Percentiles rank a stretch among this genome's conserved stretches.
These are phyloP conservation scores for Chymomyza fuscimana DNA, from an alignment of 2,888 invertebrate genomes.

Conservation along the genomic window DNA sequence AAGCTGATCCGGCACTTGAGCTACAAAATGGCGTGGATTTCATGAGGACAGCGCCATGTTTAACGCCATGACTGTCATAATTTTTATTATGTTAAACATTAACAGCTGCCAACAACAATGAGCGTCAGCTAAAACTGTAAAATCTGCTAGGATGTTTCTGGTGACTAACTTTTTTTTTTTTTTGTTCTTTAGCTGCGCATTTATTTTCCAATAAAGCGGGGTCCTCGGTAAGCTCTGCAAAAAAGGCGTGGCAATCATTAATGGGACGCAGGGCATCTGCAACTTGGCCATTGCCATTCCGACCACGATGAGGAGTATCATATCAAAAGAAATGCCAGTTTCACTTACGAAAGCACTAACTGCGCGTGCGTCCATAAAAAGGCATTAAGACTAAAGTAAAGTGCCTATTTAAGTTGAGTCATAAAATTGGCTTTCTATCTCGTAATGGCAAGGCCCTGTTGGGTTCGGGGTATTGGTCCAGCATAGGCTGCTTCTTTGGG, in stretches of 20 bases:
- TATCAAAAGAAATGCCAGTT: conserved; percentile 7
- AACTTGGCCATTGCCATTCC: background rate
- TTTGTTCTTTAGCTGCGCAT: conserved; percentile 32
- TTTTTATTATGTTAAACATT: conserved; percentile 62
- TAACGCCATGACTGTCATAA: conserved; percentile 72
- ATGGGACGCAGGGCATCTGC: conserved; percentile 30
- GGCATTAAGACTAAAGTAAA: conserved; percentile 74
- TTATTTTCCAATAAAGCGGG: conserved; percentile 71
- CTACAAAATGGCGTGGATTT: conserved; percentile 52
- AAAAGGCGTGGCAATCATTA: conserved; percentile 62
- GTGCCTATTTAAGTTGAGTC: conserved; percentile 76
- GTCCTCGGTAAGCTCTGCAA: conserved; percentile 22
- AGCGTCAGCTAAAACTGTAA: conserved; percentile 46
- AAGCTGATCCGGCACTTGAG: background rate
- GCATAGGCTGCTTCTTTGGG: background rate
- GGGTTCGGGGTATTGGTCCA: background rate
- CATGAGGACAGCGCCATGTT: conserved; percentile 42
- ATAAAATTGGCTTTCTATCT: conserved; percentile 75
- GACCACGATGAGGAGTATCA: background rate
- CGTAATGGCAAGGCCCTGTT: conserved; percentile 37
- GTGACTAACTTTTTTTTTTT: conserved; percentile 56
- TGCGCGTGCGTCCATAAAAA: conserved; percentile 59
- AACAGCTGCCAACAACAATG: conserved; percentile 22
- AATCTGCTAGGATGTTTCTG: conserved; percentile 66
- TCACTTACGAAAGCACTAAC: conserved; percentile 46